These are phyloP conservation scores for Tursiops truncatus DNA, from an alignment of 2,113 vertebrate genomes.

Conservation along the genomic window DNA sequence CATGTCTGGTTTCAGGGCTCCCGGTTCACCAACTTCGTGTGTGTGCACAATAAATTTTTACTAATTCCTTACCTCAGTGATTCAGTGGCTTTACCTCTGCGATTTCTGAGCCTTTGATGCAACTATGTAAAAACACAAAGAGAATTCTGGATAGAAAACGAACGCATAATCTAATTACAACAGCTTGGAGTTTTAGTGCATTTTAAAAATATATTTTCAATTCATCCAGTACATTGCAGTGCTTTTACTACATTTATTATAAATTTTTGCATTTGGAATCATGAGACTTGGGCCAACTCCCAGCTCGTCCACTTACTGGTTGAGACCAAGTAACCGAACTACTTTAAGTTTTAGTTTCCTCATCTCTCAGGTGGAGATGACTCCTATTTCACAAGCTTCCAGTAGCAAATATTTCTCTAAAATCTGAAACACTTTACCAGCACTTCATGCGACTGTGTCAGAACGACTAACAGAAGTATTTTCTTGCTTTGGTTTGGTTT, in stretches of 20 bases:
- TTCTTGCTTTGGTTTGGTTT: neutral
- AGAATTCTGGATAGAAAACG: neutral
- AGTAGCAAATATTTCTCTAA: neutral
- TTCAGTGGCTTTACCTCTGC: accelerated
- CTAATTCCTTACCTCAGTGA: neutral
- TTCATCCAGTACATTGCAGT: neutral
- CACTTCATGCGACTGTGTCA: neutral
- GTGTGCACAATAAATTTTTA: neutral
- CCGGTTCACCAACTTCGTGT: accelerated
- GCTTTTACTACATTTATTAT: neutral
- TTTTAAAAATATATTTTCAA: neutral
- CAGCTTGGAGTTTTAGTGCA: neutral
- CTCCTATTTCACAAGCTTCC: neutral
- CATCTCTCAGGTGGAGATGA: neutral
- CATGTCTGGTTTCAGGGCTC: accelerated
- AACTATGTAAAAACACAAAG: neutral
- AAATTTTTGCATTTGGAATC: neutral
- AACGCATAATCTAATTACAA: neutral
- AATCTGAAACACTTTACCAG: neutral
- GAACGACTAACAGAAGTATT: neutral
- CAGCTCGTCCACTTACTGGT: neutral
- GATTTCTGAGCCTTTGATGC: neutral
- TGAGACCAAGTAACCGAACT: neutral
- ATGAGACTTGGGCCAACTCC: neutral
- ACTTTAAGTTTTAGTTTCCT: neutral